Percentiles rank a stretch among this genome's conserved stretches.
These are phyloP conservation scores for Sebastes minor DNA, from an alignment of 2,797 vertebrate genomes.

Conservation along the genomic window DNA sequence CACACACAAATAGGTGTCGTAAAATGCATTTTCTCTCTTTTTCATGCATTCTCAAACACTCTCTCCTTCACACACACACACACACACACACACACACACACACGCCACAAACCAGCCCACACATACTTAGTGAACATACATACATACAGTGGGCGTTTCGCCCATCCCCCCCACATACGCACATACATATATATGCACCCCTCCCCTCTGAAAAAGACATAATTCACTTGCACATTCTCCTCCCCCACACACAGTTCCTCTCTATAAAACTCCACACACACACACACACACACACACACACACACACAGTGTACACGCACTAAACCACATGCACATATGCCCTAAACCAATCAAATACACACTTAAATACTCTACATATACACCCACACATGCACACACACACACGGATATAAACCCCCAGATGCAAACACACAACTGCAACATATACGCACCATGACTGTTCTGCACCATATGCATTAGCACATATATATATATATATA, in stretches of 20 bases:
- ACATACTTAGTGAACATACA: slow-evolving; percentile 68
- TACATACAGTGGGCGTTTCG: slow-evolving; percentile 67
- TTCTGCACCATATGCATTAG: slow-evolving; percentile 28
- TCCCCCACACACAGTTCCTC: slow-evolving; percentile 75
- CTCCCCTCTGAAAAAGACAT: slow-evolving; percentile 77
- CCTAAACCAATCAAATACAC: slow-evolving; percentile 3
- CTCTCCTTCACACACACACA: slow-evolving; percentile 8
- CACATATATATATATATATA: neutral
- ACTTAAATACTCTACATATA: neutral
- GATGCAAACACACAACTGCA: slow-evolving; percentile 18
- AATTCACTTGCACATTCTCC: slow-evolving; percentile 79
- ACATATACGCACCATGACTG: slow-evolving; percentile 20
- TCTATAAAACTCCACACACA: slow-evolving; percentile 64
- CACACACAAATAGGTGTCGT: slow-evolving; percentile 10
- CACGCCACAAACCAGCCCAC: slow-evolving; percentile 56
- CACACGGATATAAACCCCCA: neutral
- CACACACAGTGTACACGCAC: slow-evolving; percentile 8
- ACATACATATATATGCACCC: slow-evolving; percentile 73
- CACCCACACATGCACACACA: neutral
- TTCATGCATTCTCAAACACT: slow-evolving; percentile 21
- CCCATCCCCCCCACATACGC: slow-evolving; percentile 75
- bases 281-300: slow-evolving; percentile 49
- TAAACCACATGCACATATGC: slow-evolving; percentile 6
- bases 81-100: slow-evolving; percentile 24
- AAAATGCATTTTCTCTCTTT: slow-evolving; percentile 43